Percentiles rank a stretch among this genome's conserved stretches.
Evolutionary conservation across 2,888 invertebrate species (phyloP).

Genomic region (Cerastoderma edule): DNA sequence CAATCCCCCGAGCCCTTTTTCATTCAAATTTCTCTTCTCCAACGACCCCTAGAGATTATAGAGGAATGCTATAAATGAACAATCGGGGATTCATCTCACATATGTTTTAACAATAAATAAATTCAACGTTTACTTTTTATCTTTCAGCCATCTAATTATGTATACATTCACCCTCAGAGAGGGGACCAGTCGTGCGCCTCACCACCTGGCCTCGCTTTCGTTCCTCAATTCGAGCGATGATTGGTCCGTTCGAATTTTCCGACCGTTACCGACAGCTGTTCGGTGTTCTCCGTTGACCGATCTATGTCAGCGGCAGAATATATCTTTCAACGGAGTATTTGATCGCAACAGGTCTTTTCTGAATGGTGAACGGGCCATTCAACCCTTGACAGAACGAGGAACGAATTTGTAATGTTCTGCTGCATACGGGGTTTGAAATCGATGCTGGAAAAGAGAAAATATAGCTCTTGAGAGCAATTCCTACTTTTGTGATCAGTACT

Average conservation of each 20-base stretch:
- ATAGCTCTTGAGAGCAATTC: no score
- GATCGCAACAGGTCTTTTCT: conserved; percentile 12
- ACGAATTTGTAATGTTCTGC: no score
- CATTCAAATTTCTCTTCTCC: conserved; percentile 14
- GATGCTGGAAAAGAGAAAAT: no score
- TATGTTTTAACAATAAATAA: conserved; percentile 28
- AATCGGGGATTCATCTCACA: conserved; percentile 23
- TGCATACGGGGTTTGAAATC: no score
- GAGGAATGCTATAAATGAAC: conserved; percentile 25
- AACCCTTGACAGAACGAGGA: no score
- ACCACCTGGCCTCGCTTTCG: conserved; percentile 11
- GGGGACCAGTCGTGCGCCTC: conserved; percentile 10
- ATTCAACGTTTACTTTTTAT: conserved; percentile 14
- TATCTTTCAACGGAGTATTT: background rate
- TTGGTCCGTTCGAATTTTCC: conserved; percentile 15
- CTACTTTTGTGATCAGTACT: no score
- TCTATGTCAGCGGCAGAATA: conserved; percentile 5
- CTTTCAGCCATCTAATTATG: conserved; percentile 16
- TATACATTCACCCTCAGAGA: conserved; percentile 10
- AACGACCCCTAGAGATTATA: conserved; percentile 5
- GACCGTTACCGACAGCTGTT: conserved; percentile 26
- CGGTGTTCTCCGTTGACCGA: conserved; percentile 22
- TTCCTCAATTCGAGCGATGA: background rate
- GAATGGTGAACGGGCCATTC: background rate
- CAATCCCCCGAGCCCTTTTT: no score